Base-by-base conservation (phyloP, 2,888 invertebrate species). In the Idaea dimidiata region DNA sequence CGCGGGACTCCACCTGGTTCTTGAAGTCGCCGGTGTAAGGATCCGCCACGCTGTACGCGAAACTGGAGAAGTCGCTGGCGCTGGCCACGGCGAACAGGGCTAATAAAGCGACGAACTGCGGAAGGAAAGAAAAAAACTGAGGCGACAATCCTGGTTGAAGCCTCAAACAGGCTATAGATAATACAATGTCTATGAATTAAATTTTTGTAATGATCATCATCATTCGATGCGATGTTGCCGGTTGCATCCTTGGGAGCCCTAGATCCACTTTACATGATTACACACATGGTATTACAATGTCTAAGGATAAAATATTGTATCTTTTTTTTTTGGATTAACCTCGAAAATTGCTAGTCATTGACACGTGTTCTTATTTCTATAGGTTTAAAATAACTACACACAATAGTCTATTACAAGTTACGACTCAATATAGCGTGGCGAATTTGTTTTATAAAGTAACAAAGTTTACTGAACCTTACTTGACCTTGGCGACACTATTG, bases 31-130 rank as follows among this genome's bases (percentile, higher is more conserved):
- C 94, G 55, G 94, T 94, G 79, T 87, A 82, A 61, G 91, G 88
- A 72, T 94, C 94, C 57, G 93, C 91, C n/a, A 94, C 93, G 62
- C 89, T 89, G 77, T 94, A 94, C 0, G 93, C 86, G 83, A 92
- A 94, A 76, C 90, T 88, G 78, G 90, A 83, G 66, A 79, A 70
- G 68, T 88, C 85, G 57, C 76, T 74, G 56, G 78, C 81, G 63
- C 70, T 72, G 16, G 77, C 82, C 33, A 71, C 73, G 55, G 83
- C 86, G 70, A 81, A 75, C 43, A 87, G 63, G 66, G 84, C 83
- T 70, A 88, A 77, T 70, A 89, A 61, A 14, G 75, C 71, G 74
- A 88, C 83, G 83, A 85, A 86, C 90, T 89, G 72, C 14, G 75
- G 77, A 6, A 59, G 71, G 71, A 62, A 69, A 56, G 32, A 43